Evolutionary conservation across 2,888 invertebrate genomes (phyloP), one percentile per base, ranked within the genome.

Genomic region (Stenodera caucasica): DNA sequence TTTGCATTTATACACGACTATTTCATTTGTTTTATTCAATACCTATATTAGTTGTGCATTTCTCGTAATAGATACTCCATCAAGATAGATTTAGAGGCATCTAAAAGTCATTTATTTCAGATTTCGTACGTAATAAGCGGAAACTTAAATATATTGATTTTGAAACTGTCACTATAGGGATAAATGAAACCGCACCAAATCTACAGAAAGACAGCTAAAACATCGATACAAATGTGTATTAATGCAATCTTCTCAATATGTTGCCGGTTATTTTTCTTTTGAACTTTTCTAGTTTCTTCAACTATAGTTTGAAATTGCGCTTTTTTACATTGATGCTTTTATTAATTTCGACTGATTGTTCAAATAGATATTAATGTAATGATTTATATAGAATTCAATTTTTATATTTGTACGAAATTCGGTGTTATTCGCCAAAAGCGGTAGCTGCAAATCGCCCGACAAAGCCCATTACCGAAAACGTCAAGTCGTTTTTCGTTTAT

Each of bases 161-260:
- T 23, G 23, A 61, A 45, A 58, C 57, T 58, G 57, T 60, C 62
- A 52, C 49, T 33, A 45, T n/a, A n/a, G 33, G 55, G 58, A 54
- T 59, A 60, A 59, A 60, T 64, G 61, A 60, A 66, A 57, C 51
- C 50, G 49, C 55, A 58, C 52, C 50, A 58, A 61, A 60, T 61
- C 58, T 50, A 63, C 62, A 59, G 58, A 66, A 64, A 64, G 57
- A 66, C 61, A 61, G 65, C 64, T 63, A 66, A 64, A 60, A 62
- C 62, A 68, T 67, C 70, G 64, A 72, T 73, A 73, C 72, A 72
- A 73, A 72, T 72, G 70, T 64, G 68, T 71, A 71, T 68, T 74
- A 72, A 72, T 74, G 69, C 68, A 70, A 74, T 74, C 70, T 72
- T 69, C 65, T 66, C 73, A 73, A 72, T 70, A 71, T 73, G 74